A percentile compares a stretch with the other conserved stretches of the same genome.
phyloP scores from a whole-genome alignment of 2,113 vertebrate genomes.

The Spermophilus dauricus region DNA sequence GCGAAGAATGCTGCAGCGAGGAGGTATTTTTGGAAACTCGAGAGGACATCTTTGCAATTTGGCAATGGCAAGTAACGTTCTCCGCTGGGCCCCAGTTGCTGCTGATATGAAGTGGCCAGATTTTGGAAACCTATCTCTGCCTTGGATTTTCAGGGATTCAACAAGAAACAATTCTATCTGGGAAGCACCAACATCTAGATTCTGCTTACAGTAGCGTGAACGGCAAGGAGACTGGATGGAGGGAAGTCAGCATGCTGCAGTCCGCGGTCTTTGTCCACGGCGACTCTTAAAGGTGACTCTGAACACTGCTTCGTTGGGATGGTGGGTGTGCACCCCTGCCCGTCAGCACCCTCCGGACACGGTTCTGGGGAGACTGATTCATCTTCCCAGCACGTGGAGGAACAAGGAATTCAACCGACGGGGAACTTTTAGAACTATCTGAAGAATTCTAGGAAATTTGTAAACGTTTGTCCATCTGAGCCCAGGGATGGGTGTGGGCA shows the following conservation, averaged over 20 bases:
- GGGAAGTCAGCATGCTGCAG: slow-evolving; percentile 48
- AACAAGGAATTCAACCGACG: neutral
- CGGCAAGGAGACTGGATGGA: slow-evolving; percentile 41
- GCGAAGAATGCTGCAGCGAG: slow-evolving; percentile 80
- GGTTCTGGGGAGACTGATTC: neutral
- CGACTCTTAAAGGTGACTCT: slow-evolving; percentile 28
- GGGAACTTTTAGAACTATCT: neutral
- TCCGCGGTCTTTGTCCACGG: neutral
- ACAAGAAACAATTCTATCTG: slow-evolving; percentile 82
- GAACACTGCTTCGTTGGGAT: slow-evolving; percentile 17
- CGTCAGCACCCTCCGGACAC: neutral
- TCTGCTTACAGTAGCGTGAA: slow-evolving; percentile 75
- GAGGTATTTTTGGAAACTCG: slow-evolving; percentile 80
- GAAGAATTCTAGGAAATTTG: neutral
- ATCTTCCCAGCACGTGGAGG: neutral
- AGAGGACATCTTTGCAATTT: slow-evolving; percentile 75
- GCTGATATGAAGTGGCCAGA: slow-evolving; percentile 75
- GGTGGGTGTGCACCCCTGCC: neutral
- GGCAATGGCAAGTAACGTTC: slow-evolving; percentile 57
- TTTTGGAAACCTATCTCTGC: slow-evolving; percentile 86
- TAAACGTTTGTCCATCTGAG: neutral
- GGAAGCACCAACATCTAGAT: slow-evolving; percentile 77
- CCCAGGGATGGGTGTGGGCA: neutral
- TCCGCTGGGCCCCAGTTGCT: slow-evolving; percentile 56
- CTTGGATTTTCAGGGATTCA: slow-evolving; percentile 69